These are phyloP conservation scores for Spinus olivaceus DNA, from an alignment of 2,797 vertebrate genomes.

Conservation along the genomic window DNA sequence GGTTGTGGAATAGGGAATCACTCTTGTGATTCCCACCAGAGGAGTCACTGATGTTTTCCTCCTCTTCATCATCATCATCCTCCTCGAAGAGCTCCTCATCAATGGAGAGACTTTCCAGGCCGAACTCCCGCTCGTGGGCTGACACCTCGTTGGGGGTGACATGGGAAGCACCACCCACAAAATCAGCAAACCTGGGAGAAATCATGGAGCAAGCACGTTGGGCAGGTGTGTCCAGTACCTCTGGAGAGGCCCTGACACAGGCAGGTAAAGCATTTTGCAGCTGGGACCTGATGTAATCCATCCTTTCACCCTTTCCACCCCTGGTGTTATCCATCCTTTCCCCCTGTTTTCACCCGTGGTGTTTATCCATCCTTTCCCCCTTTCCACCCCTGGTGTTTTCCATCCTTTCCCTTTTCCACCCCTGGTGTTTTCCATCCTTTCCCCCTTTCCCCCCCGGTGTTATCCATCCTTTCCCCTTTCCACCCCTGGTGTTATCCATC, in stretches of 20 bases:
- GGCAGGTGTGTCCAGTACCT: rapidly evolving
- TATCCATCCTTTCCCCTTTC: too few species aligned
- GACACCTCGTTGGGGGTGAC: constrained; percentile 86
- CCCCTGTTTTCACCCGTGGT: too few species aligned
- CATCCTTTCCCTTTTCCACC: too few species aligned
- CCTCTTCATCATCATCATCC: constrained; percentile 55
- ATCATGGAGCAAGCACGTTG: not conserved
- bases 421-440: too few species aligned
- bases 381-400: too few species aligned
- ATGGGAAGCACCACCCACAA: constrained; percentile 88
- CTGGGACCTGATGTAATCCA: rapidly evolving
- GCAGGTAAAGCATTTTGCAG: rapidly evolving
- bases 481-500: too few species aligned
- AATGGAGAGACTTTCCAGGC: constrained; percentile 79
- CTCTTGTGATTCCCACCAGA: not conserved
- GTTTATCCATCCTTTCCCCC: too few species aligned
- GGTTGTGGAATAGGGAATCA: not conserved
- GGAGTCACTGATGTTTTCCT: not conserved
- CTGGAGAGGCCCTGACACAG: not conserved
- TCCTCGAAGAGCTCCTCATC: constrained; percentile 86
- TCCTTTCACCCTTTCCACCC: too few species aligned
- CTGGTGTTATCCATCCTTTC: too few species aligned
- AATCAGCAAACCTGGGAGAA: constrained; percentile 89
- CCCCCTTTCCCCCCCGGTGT: too few species aligned
- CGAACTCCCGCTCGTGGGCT: constrained; percentile 87